Evolutionary conservation across 1,140 invertebrate genomes (phyloP).

Genomic region (Aricia agestis): DNA sequence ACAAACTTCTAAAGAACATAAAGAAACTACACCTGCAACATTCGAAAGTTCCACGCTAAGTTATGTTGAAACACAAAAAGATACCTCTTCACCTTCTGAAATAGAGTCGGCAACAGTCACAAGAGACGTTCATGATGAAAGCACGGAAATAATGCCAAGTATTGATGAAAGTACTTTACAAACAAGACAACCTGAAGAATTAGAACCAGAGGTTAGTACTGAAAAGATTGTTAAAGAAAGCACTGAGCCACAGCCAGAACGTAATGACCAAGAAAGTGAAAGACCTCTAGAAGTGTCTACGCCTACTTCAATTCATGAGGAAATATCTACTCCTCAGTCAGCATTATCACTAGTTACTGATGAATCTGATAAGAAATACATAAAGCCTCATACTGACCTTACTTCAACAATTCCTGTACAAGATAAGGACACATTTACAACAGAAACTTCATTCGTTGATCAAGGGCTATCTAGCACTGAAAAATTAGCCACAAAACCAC

Average conservation of each 20-base stretch:
- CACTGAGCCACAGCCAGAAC: background rate
- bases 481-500: background rate
- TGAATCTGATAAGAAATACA: background rate
- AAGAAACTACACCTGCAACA: background rate
- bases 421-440: background rate
- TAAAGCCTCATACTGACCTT: background rate
- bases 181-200: constrained; percentile 9
- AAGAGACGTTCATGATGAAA: background rate
- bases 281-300: background rate
- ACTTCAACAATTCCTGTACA: background rate
- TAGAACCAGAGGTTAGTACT: constrained; percentile 8
- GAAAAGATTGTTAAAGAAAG: constrained; percentile 1
- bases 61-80: background rate
- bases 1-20: background rate
- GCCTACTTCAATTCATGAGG: background rate
- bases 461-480: background rate
- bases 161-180: background rate
- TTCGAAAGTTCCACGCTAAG: background rate
- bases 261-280: background rate
- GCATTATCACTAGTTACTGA: background rate
- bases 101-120: background rate
- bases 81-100: background rate
- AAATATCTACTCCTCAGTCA: constrained; percentile 1
- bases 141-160: background rate
- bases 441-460: background rate